Base-by-base conservation (phyloP, 2,888 invertebrate genomes). In the Congeria kusceri region DNA sequence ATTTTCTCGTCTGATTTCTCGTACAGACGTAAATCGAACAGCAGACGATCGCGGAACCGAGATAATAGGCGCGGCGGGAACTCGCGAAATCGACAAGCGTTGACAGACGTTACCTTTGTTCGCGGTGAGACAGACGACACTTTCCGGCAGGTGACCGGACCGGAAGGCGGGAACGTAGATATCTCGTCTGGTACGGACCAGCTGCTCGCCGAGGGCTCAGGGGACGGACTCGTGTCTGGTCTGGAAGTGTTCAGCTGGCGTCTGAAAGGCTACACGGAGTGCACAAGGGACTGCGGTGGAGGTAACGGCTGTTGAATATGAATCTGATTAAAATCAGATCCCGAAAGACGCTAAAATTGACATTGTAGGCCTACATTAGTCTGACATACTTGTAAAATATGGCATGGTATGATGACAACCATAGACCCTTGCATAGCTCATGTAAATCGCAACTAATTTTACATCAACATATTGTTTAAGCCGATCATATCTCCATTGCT, bases 251-350 rank as follows among this genome's bases (percentile, higher is more conserved):
- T 85, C 65, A 57, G 94, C 0, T 98, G 97, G 97, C 97, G 96
- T 92, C 95, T 97, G 46, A 94, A 96, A 1, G 96, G 96, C 0
- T 95, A 96, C 86, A 96, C 96, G 0, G 95, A 96, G 11, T 98
- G 98, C 92, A 96, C 97, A 0, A 96, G 96, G 89, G 65, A 80
- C 13, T 89, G 89, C 73, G 89, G 88, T 25, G 88, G 87, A 80
- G 89, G 89, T 88, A 73, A 70, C 77, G n/a, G 18, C n/a, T n/a
- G n/a, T n/a, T n/a, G n/a, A n/a, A 32, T 13, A 27, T 28, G 11
- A 5, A 18, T 59, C 25, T 13, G 18, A 25, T 7, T n/a, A n/a
- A n/a, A n/a, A n/a, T n/a, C n/a, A n/a, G n/a, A n/a, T n/a, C n/a
- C n/a, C n/a, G n/a, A n/a, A n/a, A n/a, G n/a, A n/a, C n/a, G n/a